These are phyloP conservation scores for Macrotus californicus DNA, from an alignment of 2,113 vertebrate genomes.

Conservation along the genomic window DNA sequence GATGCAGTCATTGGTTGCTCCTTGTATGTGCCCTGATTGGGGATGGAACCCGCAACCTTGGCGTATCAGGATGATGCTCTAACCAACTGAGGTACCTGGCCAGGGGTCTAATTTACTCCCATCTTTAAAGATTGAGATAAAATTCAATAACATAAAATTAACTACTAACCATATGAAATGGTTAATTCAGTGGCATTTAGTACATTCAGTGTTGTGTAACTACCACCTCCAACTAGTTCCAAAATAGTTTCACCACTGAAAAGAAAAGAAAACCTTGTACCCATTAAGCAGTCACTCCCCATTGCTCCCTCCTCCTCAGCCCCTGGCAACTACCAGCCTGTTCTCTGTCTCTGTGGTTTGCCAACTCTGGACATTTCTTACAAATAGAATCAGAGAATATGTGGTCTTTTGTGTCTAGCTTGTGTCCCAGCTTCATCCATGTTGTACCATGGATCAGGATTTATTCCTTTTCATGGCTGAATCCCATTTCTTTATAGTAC, in stretches of 20 bases:
- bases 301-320: not conserved
- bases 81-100: no score
- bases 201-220: not conserved
- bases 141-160: not conserved
- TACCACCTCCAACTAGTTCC: not conserved
- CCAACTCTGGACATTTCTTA: not conserved
- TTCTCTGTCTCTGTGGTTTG: not conserved
- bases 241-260: not conserved
- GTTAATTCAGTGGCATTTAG: not conserved
- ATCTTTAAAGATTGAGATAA: not conserved
- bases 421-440: not conserved
- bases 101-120: not conserved
- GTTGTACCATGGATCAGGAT: not conserved
- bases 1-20: no score
- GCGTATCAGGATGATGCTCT: no score
- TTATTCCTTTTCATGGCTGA: not conserved
- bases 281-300: constrained; percentile 8
- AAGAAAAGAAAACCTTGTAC: constrained; percentile 29
- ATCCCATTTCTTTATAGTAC: not conserved
- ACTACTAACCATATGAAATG: not conserved
- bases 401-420: not conserved
- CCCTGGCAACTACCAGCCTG: not conserved
- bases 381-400: not conserved
- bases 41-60: no score
- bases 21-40: no score